A percentile compares a stretch with the other conserved stretches of the same genome.
phyloP scores from a whole-genome alignment of 2,797 vertebrate genomes.

The Danio kyathit region DNA sequence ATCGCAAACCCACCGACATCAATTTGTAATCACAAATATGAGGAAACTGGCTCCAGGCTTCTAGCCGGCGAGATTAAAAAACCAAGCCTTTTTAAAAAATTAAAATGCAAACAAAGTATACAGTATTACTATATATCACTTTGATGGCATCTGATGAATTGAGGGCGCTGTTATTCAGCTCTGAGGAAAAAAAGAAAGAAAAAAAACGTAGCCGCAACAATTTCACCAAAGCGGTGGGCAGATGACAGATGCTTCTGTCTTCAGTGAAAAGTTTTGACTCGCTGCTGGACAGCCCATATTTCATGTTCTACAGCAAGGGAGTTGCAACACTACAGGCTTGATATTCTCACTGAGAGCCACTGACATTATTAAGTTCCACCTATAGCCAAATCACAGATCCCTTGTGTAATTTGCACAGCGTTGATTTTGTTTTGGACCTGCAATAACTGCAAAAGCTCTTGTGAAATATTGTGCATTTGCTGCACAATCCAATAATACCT shows the following conservation, averaged over 20 bases:
- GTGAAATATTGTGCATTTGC: constrained; percentile 48
- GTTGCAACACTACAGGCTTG: constrained; percentile 43
- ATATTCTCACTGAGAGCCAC: constrained; percentile 22
- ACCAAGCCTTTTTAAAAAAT: constrained; percentile 81
- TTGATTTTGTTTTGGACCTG: constrained; percentile 33
- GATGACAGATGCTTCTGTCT: constrained; percentile 71
- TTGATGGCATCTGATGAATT: constrained; percentile 70
- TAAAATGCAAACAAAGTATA: constrained; percentile 68
- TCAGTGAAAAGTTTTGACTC: constrained; percentile 73
- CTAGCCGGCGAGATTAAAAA: constrained; percentile 77
- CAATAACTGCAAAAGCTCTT: constrained; percentile 62
- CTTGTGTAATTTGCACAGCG: constrained; percentile 19
- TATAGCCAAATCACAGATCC: constrained; percentile 30
- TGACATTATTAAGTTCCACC: constrained; percentile 8
- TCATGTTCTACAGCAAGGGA: constrained; percentile 60
- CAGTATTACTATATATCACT: constrained; percentile 67
- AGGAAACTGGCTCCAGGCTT: constrained; percentile 69
- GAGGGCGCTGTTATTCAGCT: constrained; percentile 67
- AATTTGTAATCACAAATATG: constrained; percentile 49
- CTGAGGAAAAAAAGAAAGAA: constrained; percentile 56
- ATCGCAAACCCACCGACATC: constrained; percentile 22
- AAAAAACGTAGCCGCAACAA: constrained; percentile 64
- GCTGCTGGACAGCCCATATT: constrained; percentile 72
- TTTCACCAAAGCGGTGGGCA: constrained; percentile 70
- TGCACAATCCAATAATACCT: constrained; percentile 54